Conservation (phyloP, 2,797 vertebrate genomes). For the Anguilla megastoma region DNA sequence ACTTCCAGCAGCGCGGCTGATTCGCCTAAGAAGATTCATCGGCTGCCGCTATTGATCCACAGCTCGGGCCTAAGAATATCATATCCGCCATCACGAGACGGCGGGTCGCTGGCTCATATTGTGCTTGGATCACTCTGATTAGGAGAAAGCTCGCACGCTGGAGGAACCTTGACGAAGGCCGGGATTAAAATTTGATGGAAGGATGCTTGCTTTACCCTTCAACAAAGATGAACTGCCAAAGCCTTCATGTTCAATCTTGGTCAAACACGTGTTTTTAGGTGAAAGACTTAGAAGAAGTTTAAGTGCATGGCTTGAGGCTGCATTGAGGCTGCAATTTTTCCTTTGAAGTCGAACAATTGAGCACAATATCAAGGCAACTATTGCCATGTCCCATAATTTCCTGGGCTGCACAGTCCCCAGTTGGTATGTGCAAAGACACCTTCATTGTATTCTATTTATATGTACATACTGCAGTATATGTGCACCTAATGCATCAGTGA, state of each 20-base stretch:
- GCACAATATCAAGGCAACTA: background rate
- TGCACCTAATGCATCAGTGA: background rate
- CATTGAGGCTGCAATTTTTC: background rate
- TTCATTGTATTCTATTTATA: background rate
- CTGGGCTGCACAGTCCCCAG: background rate
- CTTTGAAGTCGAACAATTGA: background rate
- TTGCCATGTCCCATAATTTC: background rate
- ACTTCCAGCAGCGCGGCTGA: constrained; percentile 51
- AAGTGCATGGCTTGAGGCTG: background rate
- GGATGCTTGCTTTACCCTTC: constrained; percentile 27
- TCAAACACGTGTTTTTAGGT: constrained; percentile 1
- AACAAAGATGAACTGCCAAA: constrained; percentile 29
- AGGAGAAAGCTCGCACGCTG: constrained; percentile 34
- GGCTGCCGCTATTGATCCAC: constrained; percentile 62
- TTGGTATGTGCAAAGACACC: background rate
- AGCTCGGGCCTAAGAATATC: constrained; percentile 63
- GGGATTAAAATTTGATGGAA: constrained; percentile 40
- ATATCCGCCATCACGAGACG: constrained; percentile 58
- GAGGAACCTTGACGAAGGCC: constrained; percentile 23
- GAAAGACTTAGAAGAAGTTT: background rate
- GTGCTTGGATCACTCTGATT: constrained; percentile 52
- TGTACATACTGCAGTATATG: background rate
- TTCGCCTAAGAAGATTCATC: constrained; percentile 61
- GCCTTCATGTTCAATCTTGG: background rate
- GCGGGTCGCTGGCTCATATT: constrained; percentile 44